Evolutionary conservation across 2,888 invertebrate genomes (phyloP), one percentile per base, ranked within the genome.

Genomic region (Cheilosia grossa): DNA sequence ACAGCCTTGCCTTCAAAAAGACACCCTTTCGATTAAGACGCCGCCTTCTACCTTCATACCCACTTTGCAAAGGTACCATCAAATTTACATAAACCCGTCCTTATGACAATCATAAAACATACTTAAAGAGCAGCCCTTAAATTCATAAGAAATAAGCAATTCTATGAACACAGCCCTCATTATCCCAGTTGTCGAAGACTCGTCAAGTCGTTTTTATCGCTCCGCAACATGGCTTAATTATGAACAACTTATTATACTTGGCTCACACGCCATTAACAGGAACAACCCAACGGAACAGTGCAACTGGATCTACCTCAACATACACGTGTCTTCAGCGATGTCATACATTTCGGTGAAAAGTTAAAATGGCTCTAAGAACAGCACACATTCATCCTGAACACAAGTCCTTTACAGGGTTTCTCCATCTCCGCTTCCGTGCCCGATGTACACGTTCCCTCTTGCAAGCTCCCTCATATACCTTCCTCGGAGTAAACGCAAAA

Each of bases 401-500:
- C 44, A 44, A 17, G 53, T 53, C 51, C 67, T 67, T 58, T 51
- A 58, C 66, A 27, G 42, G 19, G 13, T 47, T 64, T 33, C 56
- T 69, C 19, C 33, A 27, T 6, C 21, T 40, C 33, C 56, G 30
- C 47, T 37, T 67, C 54, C 54, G 37, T n/a, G 37, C 40, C 17
- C 15, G 33, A 30, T 19, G 49, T 63, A 47, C 30, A 49, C 19
- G 19, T 21, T 63, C 33, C 19, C 27, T 17, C 4, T 2, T n/a
- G 17, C 10, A 1, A 33, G 15, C 6, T n/a, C 27, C 15, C 27
- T 7, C 21, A 21, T 21, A 13, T 21, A 27, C 30, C 21, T 44
- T 49, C 53, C 73, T 63, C 42, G 53, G 56, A 72, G 75, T 72
- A 67, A 85, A 85, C 56, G 56, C 30, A 37, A 72, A 85, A 85